Evolutionary conservation across 2,888 invertebrate species (phyloP), one percentile per base, ranked within the genome.

Genomic region (Eristalinus aeneus): DNA sequence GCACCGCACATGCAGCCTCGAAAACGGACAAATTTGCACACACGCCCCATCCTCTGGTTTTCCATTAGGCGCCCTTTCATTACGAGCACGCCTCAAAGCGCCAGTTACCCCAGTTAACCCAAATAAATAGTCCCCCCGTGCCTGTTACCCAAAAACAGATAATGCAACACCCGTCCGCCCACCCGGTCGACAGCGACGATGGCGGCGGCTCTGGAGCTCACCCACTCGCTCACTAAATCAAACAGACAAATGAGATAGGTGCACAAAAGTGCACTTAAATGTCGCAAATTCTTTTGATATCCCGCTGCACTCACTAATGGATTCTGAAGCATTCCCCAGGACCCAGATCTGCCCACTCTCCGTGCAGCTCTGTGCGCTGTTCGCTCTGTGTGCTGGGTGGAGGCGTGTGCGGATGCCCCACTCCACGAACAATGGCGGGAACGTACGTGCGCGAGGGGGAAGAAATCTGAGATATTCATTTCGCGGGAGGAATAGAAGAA

Each of bases 221-320:
- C 31, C 61, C 39, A 39, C 76, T 80, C 80, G 69, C 71, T 74
- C 77, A 77, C 82, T 86, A 86, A 86, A 86, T 81, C 82, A 86
- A 86, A 86, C 86, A 82, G 86, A 81, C 86, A 86, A 86, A 86
- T 82, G 82, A 86, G 81, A 77, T 78, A 81, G 82, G 82, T 81
- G 82, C 82, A 86, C 86, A 86, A 78, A 86, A 86, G 86, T 86
- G 86, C 86, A 82, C 82, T 86, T 86, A 86, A 86, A 86, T 82
- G 86, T 86, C 82, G 78, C 86, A 81, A 86, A 82, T 78, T 86
- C 78, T 82, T 86, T 86, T 82, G 86, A 85, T 85, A 85, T 85
- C 85, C 86, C 86, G 86, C 82, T 82, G 82, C 86, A 82, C 78
- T 82, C 77, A 74, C 77, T 86, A 86, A 86, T 86, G 86, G 86